phyloP scores from a whole-genome alignment of 2,797 vertebrate species.

The Melopsittacus undulatus region DNA sequence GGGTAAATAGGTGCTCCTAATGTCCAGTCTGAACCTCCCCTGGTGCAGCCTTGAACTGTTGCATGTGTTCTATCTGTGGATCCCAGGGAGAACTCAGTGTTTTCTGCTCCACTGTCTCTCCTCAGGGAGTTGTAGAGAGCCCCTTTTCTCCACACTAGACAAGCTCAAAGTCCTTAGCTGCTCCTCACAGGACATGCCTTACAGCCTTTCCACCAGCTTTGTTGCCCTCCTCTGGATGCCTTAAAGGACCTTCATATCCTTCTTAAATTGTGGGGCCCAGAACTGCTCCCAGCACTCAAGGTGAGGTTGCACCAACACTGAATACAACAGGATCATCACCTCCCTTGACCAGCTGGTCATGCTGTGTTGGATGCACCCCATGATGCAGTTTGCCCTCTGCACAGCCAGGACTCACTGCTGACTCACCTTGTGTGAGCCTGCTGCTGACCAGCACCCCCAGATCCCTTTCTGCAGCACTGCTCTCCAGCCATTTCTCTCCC shows the following conservation, averaged over 20 bases:
- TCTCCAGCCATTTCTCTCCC: not conserved
- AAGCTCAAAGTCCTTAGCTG: not conserved
- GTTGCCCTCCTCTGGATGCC: too few species aligned
- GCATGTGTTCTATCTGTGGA: not conserved
- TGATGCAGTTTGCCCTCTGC: not conserved
- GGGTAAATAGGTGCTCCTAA: not conserved
- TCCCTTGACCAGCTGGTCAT: not conserved
- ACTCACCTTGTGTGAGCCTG: not conserved
- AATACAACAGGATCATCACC: not conserved
- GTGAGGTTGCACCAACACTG: not conserved
- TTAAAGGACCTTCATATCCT: too few species aligned
- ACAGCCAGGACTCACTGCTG: not conserved
- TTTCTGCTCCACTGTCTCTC: not conserved
- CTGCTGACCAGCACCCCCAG: not conserved
- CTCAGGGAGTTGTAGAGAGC: not conserved
- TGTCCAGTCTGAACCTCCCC: not conserved
- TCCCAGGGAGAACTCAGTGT: not conserved
- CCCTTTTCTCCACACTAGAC: not conserved
- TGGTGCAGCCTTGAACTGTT: not conserved
- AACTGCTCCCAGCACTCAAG: not conserved
- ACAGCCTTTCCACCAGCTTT: not conserved
- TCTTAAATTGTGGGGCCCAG: not conserved
- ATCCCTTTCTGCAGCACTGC: not conserved
- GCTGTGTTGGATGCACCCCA: not conserved
- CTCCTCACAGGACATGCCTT: not conserved